Base-by-base conservation (phyloP, 2,888 invertebrate genomes). In the Argyresthia goedartella region DNA sequence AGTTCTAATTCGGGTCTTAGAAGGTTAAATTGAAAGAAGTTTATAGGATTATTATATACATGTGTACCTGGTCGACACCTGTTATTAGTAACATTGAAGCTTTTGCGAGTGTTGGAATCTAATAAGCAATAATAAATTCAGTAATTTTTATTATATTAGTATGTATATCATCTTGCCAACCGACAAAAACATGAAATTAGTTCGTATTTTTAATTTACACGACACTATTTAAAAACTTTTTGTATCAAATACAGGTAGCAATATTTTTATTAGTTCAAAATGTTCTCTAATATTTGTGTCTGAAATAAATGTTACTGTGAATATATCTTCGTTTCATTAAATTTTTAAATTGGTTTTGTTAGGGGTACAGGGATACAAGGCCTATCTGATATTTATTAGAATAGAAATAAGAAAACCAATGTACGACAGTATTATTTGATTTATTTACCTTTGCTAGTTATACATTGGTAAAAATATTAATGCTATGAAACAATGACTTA, bases 381-480 rank as follows among this genome's bases (percentile, higher is more conserved):
- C n/a, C n/a, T n/a, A n/a, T 25, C 25, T 25, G 3, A 2, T 25
- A 25, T 25, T 25, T 25, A n/a, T n/a, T n/a, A n/a, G n/a, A n/a
- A n/a, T n/a, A n/a, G 7, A 15, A 46, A 45, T 45, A 36, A 54
- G 56, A 55, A 45, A 51, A 54, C 47, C 44, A 47, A 25, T 33
- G 58, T 60, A 63, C 62, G 74, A 78, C 71, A 80, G 79, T 80
- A 75, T 81, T 81, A 75, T 81, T 81, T 81, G 84, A 85, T 86
- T 86, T 85, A 85, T 82, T 84, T 80, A 82, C 81, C 81, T 76
- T 81, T 81, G 84, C 81, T 82, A 81, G 75, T 81, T 79, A 81
- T 77, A 85, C 84, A 86, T 81, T 81, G 82, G 84, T 85, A 86
- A 84, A 84, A 85, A 81, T 74, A 82, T 81, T 76, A 79, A 82